Evolutionary conservation across 35 echinoderm and acorn worm genomes (phyloP).

Genomic region (Stichopus chloronotus): DNA sequence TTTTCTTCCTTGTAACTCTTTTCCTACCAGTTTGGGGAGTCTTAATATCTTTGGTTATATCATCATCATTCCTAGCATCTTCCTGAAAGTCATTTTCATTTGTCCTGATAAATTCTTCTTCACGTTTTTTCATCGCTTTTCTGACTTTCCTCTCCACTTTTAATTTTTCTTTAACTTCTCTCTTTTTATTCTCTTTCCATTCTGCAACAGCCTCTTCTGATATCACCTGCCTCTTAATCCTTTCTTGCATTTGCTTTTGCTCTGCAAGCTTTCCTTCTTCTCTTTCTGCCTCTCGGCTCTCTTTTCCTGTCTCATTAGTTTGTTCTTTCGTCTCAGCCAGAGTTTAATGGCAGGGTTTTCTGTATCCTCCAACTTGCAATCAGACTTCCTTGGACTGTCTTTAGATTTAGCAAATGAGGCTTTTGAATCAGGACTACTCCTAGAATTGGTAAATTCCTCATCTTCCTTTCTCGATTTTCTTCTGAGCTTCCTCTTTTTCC

Average conservation of each 20-base stretch:
- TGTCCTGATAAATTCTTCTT: background rate
- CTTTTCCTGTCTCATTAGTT: slow-evolving; percentile 13
- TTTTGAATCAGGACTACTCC: background rate
- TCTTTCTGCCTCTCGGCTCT: slow-evolving; percentile 19
- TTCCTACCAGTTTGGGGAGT: background rate
- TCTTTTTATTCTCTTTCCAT: background rate
- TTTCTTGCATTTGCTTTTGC: background rate
- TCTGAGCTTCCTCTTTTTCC: background rate
- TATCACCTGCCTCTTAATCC: background rate
- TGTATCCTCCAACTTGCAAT: slow-evolving; percentile 12
- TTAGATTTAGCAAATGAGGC: background rate
- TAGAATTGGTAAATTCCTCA: background rate
- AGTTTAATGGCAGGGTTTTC: slow-evolving; percentile 25
- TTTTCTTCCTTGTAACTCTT: slow-evolving; percentile 39
- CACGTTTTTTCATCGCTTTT: background rate
- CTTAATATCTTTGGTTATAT: background rate
- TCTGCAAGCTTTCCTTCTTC: slow-evolving; percentile 24
- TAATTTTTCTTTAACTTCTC: background rate
- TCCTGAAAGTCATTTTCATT: background rate
- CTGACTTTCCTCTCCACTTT: slow-evolving; percentile 1
- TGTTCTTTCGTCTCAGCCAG: slow-evolving; percentile 41
- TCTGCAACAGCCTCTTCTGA: slow-evolving; percentile 17
- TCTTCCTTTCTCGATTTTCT: background rate
- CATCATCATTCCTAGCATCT: background rate
- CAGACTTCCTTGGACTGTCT: background rate